Evolutionary conservation across 1,140 invertebrate species (phyloP).

Genomic region (Zaprionus kolodkinae): DNA sequence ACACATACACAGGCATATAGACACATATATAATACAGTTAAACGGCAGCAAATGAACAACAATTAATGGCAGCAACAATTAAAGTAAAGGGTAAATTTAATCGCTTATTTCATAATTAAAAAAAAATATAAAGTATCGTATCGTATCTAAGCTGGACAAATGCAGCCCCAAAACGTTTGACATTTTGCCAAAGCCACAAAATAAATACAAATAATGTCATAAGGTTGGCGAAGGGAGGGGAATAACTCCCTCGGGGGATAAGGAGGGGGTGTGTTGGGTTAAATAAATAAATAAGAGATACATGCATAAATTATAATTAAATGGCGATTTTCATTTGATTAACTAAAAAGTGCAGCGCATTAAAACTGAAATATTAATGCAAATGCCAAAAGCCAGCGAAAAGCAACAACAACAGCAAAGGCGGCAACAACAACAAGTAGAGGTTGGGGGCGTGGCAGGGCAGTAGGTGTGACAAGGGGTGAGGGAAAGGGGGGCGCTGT

Average conservation of each 20-base stretch:
- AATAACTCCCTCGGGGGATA: too few relatives aligned
- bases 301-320: conserved; percentile 74
- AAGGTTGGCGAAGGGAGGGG: neutral
- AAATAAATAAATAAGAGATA: conserved; percentile 63
- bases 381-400: conserved; percentile 13
- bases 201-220: conserved; percentile 6
- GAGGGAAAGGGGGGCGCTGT: too few relatives aligned
- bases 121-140: neutral
- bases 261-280: neutral
- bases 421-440: conserved; percentile 14
- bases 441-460: neutral
- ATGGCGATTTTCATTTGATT: conserved; percentile 68
- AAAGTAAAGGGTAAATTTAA: conserved; percentile 37
- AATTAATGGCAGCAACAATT: conserved; percentile 14
- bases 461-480: neutral
- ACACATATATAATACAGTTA: conserved; percentile 10
- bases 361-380: conserved; percentile 42
- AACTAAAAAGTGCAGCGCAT: conserved; percentile 48
- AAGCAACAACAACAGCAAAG: conserved; percentile 2
- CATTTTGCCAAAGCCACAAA: conserved; percentile 54
- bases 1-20: neutral
- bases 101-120: conserved; percentile 59
- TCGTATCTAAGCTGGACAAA: conserved; percentile 52
- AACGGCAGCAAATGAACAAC: conserved; percentile 16
- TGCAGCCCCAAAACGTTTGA: conserved; percentile 40